A percentile compares a stretch with the other conserved stretches of the same genome.
Conservation (phyloP, 2,888 invertebrate species). For the Parasteatoda lunata region DNA sequence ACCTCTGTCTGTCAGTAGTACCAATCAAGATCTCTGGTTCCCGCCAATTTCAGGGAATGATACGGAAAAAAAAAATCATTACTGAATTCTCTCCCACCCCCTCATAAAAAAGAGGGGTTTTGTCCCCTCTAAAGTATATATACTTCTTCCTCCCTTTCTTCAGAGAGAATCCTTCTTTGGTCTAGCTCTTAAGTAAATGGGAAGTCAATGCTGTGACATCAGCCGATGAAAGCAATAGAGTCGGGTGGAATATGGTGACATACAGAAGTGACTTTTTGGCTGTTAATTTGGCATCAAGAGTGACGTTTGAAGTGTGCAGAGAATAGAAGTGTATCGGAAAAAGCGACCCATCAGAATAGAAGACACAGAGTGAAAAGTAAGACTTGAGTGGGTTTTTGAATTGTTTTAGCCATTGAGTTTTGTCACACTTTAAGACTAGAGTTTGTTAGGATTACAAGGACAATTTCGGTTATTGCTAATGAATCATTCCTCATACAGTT, state of each 20-base stretch:
- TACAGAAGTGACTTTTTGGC: slow-evolving; percentile 33
- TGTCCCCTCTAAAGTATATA: slow-evolving; percentile 23
- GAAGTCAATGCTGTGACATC: slow-evolving; percentile 42
- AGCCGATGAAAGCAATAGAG: neutral
- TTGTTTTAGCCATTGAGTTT: slow-evolving; percentile 25
- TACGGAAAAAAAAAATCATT: slow-evolving; percentile 1
- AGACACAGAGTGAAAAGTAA: slow-evolving; percentile 16
- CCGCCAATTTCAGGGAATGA: slow-evolving; percentile 30
- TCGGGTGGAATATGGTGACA: neutral
- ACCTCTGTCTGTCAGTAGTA: slow-evolving; percentile 23
- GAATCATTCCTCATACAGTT: too few species aligned
- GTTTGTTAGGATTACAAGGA: too few species aligned
- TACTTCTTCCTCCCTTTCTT: slow-evolving; percentile 16
- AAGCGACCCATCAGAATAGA: slow-evolving; percentile 26
- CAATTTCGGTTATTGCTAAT: too few species aligned
- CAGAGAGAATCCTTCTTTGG: neutral
- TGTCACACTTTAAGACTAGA: neutral
- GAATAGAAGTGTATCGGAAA: slow-evolving; percentile 1
- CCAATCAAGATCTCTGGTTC: slow-evolving; percentile 41
- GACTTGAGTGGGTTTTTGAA: slow-evolving; percentile 1
- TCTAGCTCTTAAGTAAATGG: slow-evolving; percentile 55
- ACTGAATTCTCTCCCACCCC: neutral
- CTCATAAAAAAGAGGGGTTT: slow-evolving; percentile 3
- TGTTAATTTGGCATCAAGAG: slow-evolving; percentile 56
- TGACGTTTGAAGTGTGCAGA: slow-evolving; percentile 14